Evolutionary conservation across 53 echinoderm and acorn worm species (phyloP), one percentile per base, ranked within the genome.

Genomic region (Zoroaster sp.): DNA sequence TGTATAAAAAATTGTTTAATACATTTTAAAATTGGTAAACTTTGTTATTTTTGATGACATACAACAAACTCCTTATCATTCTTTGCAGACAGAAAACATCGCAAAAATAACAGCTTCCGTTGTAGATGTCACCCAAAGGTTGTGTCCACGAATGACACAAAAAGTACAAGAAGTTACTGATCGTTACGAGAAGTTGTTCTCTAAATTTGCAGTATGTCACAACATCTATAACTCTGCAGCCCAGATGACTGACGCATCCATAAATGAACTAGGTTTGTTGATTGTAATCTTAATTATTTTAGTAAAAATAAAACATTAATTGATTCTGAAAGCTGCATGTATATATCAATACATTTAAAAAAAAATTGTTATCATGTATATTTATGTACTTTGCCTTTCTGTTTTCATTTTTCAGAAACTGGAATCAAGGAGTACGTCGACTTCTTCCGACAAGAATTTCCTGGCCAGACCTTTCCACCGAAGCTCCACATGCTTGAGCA

Each of bases 401-500:
- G 37, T 72, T 72, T 38, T 30, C 40, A 39, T 40, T 72, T 72
- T 72, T n/a, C 41, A 72, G 49, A 49, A 49, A 49, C 49, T 49
- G 49, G 49, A 49, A 73, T 74, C 14, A 45, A 73, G 28, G 23
- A 28, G 15, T 73, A 47, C 15, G 18, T 74, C 15, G 33, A 47
- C 15, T 74, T 47, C 43, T 74, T 45, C 33, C 46, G 74, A 25
- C 1, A 44, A 4, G 69, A 74, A 3, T 87, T 74, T 53, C 55
- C 87, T 6, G 31, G 12, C 6, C 15, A 31, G 44, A 74, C 46
- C 13, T 23, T 87, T 73, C 73, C 74, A 18, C 87, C 74, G 4
- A 89, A 89, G 44, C 78, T 89, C 69, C 89, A 89, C 70, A 89
- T 89, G 15, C 78, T 89, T 25, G 80, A 89, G 28, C 79, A 89